phyloP scores from a whole-genome alignment of 2,113 vertebrate species.

The Notechis scutatus region DNA sequence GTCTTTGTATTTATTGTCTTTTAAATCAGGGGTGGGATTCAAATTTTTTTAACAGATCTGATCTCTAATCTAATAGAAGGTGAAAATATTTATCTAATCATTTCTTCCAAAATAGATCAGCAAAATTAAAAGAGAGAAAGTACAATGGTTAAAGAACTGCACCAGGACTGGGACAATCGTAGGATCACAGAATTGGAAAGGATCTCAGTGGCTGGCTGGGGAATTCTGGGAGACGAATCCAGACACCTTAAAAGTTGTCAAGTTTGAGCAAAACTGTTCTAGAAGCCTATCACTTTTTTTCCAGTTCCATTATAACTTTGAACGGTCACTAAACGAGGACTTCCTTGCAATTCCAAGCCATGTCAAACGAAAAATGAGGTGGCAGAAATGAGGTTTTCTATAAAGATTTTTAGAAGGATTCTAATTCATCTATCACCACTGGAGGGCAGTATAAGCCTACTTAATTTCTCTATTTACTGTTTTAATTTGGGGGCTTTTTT shows the following conservation, averaged over 20 bases:
- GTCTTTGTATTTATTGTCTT: too few relatives aligned
- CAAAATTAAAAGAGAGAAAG: background rate
- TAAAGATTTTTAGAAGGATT: background rate
- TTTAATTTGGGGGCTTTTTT: background rate
- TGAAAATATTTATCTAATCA: background rate
- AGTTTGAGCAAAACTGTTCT: background rate
- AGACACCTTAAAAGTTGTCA: too few relatives aligned
- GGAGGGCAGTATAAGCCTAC: conserved; percentile 55
- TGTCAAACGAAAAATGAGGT: background rate
- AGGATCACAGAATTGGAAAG: background rate
- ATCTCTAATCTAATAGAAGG: too few relatives aligned
- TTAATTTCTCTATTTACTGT: background rate
- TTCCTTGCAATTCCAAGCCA: background rate
- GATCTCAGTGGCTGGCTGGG: background rate
- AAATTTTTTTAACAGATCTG: too few relatives aligned
- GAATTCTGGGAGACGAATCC: too few relatives aligned
- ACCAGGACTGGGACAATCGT: background rate
- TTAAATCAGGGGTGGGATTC: too few relatives aligned
- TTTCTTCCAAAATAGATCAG: background rate
- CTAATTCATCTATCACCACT: conserved; percentile 23
- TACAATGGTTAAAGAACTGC: background rate
- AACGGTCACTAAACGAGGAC: too few relatives aligned
- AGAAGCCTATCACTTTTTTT: background rate
- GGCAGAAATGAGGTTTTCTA: background rate
- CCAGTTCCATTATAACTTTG: too few relatives aligned